Percentiles rank a stretch among this genome's conserved stretches.
phyloP scores from a whole-genome alignment of 1,140 invertebrate species.

The Myzus persicae region DNA sequence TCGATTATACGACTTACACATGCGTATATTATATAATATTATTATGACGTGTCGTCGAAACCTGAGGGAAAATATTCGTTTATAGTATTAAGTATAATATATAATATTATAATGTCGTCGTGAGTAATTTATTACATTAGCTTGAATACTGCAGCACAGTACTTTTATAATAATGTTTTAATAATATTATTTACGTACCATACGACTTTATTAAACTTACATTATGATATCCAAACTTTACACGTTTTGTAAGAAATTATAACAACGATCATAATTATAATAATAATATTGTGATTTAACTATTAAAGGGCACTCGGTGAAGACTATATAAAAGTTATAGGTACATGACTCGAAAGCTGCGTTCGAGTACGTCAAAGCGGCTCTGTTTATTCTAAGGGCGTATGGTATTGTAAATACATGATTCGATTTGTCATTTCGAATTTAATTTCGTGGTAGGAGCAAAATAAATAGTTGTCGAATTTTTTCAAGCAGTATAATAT shows the following conservation, averaged over 20 bases:
- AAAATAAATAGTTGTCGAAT: neutral
- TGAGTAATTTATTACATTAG: neutral
- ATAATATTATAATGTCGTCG: neutral
- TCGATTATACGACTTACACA: neutral
- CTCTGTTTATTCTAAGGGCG: neutral
- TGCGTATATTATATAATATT: neutral
- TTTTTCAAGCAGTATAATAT: too few relatives aligned
- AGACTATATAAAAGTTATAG: neutral
- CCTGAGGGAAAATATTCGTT: neutral
- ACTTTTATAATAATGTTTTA: neutral
- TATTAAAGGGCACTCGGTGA: neutral
- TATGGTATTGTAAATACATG: neutral
- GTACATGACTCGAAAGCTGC: too few relatives aligned
- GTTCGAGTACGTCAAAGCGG: neutral
- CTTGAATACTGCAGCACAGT: neutral
- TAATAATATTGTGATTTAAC: too few relatives aligned
- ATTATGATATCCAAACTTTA: too few relatives aligned
- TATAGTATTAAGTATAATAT: neutral
- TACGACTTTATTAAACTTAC: neutral
- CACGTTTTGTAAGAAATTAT: neutral
- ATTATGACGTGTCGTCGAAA: neutral
- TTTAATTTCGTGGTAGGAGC: neutral
- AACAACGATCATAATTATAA: neutral
- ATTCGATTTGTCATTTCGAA: neutral
- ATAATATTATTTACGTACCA: neutral